Evolutionary conservation across 2,113 vertebrate genomes (phyloP).

Genomic region (Pampusana beccarii): DNA sequence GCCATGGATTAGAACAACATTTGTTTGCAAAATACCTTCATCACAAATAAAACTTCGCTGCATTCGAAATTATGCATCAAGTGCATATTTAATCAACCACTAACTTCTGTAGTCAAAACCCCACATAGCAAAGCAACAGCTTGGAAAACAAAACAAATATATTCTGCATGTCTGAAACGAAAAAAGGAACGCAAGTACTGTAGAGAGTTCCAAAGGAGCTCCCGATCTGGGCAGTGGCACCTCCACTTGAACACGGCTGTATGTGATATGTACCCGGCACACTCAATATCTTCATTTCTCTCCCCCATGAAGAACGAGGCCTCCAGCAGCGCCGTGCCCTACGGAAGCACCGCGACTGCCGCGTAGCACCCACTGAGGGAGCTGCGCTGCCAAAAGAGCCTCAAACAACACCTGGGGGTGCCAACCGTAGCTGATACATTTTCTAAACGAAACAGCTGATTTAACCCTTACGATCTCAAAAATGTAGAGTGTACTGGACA

Average conservation of each 20-base stretch:
- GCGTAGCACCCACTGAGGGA: background rate
- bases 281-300: background rate
- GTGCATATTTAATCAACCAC: background rate
- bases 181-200: background rate
- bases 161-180: background rate
- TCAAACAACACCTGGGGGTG: background rate
- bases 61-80: background rate
- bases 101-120: background rate
- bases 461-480: background rate
- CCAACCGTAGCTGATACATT: background rate
- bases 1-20: background rate
- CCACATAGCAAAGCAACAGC: background rate
- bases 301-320: background rate
- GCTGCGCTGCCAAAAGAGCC: background rate
- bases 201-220: background rate
- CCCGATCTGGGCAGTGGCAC: background rate
- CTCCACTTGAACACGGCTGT: background rate
- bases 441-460: background rate
- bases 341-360: background rate
- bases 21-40: background rate
- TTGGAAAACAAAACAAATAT: background rate
- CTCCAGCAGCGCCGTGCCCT: background rate
- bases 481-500: background rate
- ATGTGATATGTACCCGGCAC: fast-evolving
- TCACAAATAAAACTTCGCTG: background rate